phyloP scores from a whole-genome alignment of 2,888 invertebrate species.

The Stenichneumon culpator region DNA sequence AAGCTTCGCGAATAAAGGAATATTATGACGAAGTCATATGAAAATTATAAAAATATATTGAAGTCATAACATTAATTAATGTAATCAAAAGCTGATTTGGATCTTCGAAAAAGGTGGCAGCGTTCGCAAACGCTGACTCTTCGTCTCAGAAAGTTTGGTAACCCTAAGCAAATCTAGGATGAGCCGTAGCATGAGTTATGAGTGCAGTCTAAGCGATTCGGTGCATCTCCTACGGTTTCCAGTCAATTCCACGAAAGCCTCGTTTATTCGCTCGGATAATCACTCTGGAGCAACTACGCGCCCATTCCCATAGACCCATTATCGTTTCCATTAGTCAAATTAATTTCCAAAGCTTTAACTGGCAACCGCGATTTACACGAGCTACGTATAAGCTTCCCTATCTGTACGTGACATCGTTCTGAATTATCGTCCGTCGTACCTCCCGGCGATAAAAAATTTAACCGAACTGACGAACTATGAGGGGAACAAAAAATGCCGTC shows the following conservation, averaged over 20 bases:
- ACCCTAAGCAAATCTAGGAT: background rate
- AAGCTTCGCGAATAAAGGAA: no score
- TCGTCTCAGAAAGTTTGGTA: background rate
- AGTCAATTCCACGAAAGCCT: constrained; percentile 13
- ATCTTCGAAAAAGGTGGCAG: background rate
- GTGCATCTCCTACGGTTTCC: background rate
- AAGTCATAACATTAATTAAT: no score
- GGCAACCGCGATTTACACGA: constrained; percentile 52
- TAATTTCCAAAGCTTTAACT: constrained; percentile 61
- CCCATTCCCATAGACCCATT: constrained; percentile 33
- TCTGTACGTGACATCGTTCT: constrained; percentile 45
- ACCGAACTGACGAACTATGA: background rate
- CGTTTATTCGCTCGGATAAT: constrained; percentile 36
- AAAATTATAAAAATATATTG: background rate
- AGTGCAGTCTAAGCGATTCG: background rate
- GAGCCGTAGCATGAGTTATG: background rate
- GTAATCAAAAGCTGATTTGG: background rate
- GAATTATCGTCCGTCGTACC: constrained; percentile 39
- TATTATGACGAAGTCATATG: no score
- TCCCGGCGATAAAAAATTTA: constrained; percentile 34
- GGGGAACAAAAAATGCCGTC: constrained; percentile 3
- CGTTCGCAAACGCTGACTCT: background rate
- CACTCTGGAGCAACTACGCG: constrained; percentile 12
- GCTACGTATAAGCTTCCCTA: constrained; percentile 34
- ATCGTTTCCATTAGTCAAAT: constrained; percentile 68